Evolutionary conservation across 2,888 invertebrate genomes (phyloP), one percentile per base, ranked within the genome.

Genomic region (Drosophila picticornis): DNA sequence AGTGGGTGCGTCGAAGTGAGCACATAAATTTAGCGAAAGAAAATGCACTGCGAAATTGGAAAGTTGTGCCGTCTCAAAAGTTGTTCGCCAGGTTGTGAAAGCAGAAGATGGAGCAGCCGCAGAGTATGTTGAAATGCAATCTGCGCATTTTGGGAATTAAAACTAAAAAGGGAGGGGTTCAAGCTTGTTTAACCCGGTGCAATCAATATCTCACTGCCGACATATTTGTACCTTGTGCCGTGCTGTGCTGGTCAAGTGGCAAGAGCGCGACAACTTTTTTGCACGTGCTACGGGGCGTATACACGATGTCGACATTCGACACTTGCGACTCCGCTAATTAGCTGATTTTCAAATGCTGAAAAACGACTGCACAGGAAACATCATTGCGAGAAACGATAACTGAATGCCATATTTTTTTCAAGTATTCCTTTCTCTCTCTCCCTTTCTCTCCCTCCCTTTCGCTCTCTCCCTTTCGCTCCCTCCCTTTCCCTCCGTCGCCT

Each of bases 1-100:
- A 71, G 63, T 48, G 70, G 70, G 71, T 81, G 82, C 72, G 73
- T 71, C 83, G 73, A 80, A 87, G 90, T 84, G 86, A 56, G 57
- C 81, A 75, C 88, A 84, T 85, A 85, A 85, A 85, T 85, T 85
- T 77, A 53, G 84, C 61, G 64, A 78, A 77, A 74, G 86, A 83
- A 90, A 85, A 85, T 85, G 88, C 88, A 88, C 88, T 75, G 81
- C 67, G 74, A 90, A 84, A 86, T 85, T 80, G 88, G 84, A 80
- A 81, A 82, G 64, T 80, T 80, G 67, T 58, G 62, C 81, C 59
- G 40, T 40, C 60, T 52, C 40, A 46, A 63, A 52, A 63, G 73
- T 73, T 59, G 60, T 66, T 73, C 52, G 32, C 52, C 48, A 19
- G 25, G 16, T 34, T 50, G 38, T 29, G 31, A 27, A 0, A 27